Conservation (phyloP, 2,888 invertebrate species). For the Mycalesis mineus region DNA sequence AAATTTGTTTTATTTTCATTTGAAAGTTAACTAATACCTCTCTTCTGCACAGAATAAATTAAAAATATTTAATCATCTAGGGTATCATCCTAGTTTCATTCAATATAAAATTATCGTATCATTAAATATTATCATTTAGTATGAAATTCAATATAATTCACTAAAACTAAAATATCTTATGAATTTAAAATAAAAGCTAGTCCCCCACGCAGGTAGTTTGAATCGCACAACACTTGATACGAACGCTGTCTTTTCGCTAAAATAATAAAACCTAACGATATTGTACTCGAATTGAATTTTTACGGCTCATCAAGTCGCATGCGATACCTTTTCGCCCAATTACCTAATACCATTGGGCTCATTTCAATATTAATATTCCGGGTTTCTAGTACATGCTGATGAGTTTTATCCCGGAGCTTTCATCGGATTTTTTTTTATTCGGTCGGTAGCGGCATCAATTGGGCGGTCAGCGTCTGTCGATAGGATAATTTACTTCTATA, state of each 20-base stretch:
- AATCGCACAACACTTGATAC: too few relatives aligned
- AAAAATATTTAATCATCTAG: too few relatives aligned
- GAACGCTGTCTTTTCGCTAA: neutral
- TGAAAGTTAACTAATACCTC: too few relatives aligned
- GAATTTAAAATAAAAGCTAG: too few relatives aligned
- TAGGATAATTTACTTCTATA: slow-evolving; percentile 4
- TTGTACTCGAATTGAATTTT: neutral
- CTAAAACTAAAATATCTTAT: too few relatives aligned
- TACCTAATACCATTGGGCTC: slow-evolving; percentile 43
- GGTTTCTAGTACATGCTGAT: slow-evolving; percentile 46
- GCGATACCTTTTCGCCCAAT: slow-evolving; percentile 16
- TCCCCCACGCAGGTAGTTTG: too few relatives aligned
- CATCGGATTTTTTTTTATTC: slow-evolving; percentile 38
- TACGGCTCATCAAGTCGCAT: slow-evolving; percentile 3
- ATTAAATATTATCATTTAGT: too few relatives aligned
- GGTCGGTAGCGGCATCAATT: slow-evolving; percentile 19
- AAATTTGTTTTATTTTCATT: too few relatives aligned
- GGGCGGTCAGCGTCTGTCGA: slow-evolving; percentile 29
- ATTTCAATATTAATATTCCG: slow-evolving; percentile 66
- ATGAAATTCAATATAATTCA: too few relatives aligned
- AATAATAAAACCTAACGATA: neutral
- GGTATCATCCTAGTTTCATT: too few relatives aligned
- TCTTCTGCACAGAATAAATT: too few relatives aligned
- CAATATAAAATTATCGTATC: too few relatives aligned
- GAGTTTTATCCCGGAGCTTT: slow-evolving; percentile 42